Evolutionary conservation across 2,797 vertebrate species (phyloP).

Genomic region (Microcaecilia unicolor): DNA sequence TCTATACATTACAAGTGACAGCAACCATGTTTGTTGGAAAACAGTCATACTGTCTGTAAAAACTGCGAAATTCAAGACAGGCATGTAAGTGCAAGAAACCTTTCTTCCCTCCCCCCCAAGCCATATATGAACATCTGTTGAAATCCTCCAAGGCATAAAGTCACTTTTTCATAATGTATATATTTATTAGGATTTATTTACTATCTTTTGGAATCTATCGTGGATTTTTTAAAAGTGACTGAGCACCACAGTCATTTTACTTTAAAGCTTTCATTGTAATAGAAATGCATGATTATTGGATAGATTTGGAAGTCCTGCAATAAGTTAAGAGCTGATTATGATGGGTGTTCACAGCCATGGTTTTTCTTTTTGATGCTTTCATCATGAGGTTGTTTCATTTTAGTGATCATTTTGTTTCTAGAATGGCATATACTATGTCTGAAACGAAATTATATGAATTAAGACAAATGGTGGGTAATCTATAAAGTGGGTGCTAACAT

Average conservation of each 20-base stretch:
- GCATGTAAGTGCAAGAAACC: constrained; percentile 45
- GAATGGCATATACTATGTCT: too few species aligned
- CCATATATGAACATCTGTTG: constrained; percentile 40
- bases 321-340: too few species aligned
- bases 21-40: constrained; percentile 52
- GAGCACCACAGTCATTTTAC: background rate
- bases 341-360: too few species aligned
- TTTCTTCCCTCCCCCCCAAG: too few species aligned
- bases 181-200: too few species aligned
- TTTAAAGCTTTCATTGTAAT: constrained; percentile 12
- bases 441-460: too few species aligned
- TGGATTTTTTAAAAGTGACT: constrained; percentile 11
- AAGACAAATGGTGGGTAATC: too few species aligned
- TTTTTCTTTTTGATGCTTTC: too few species aligned
- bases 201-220: too few species aligned
- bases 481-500: too few species aligned
- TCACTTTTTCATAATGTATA: constrained; percentile 25
- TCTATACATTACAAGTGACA: constrained; percentile 57
- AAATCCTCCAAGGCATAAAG: constrained; percentile 9
- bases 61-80: constrained; percentile 64
- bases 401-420: too few species aligned
- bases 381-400: too few species aligned
- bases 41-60: constrained; percentile 62
- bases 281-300: constrained; percentile 18
- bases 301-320: constrained; percentile 7